Percentiles rank a stretch among this genome's conserved stretches.
These are phyloP conservation scores for Branchinecta lindahli DNA, from an alignment of 1,140 invertebrate genomes.

Conservation along the genomic window DNA sequence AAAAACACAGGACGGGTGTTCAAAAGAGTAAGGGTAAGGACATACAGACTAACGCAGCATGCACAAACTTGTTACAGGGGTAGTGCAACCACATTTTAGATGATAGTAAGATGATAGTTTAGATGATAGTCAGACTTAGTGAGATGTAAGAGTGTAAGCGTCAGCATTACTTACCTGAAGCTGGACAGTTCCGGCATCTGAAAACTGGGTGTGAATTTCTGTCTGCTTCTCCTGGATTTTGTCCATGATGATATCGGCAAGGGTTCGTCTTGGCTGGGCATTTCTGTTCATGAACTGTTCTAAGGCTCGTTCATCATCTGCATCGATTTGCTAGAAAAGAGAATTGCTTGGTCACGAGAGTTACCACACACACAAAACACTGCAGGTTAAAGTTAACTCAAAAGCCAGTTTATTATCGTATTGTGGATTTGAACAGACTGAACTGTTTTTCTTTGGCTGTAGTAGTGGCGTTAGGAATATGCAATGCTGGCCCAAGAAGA, in stretches of 20 bases:
- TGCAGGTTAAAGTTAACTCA: not conserved
- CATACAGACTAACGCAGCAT: too few species aligned
- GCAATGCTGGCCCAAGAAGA: too few species aligned
- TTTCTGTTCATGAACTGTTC: conserved; percentile 65
- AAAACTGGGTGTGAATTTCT: conserved; percentile 70
- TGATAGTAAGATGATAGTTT: too few species aligned
- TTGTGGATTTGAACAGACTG: not conserved
- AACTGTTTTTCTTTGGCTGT: too few species aligned
- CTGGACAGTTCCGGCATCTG: conserved; percentile 43
- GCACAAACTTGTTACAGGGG: too few species aligned
- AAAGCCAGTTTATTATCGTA: conserved; percentile 6
- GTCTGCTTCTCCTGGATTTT: conserved; percentile 86
- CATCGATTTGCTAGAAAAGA: conserved; percentile 46
- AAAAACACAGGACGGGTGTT: too few species aligned
- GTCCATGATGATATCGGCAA: conserved; percentile 80
- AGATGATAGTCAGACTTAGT: too few species aligned
- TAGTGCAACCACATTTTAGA: too few species aligned
- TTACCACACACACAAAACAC: conserved; percentile 11
- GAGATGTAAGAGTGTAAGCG: too few species aligned
- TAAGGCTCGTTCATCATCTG: conserved; percentile 73
- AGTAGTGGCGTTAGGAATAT: too few species aligned
- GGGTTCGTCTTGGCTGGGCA: conserved; percentile 43
- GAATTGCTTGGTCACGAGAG: conserved; percentile 10
- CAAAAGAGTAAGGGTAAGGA: too few species aligned
- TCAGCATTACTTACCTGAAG: conserved; percentile 7